A percentile compares a stretch with the other conserved stretches of the same genome.
phyloP scores from a whole-genome alignment of 2,113 vertebrate genomes.

The Nesoenas mayeri region DNA sequence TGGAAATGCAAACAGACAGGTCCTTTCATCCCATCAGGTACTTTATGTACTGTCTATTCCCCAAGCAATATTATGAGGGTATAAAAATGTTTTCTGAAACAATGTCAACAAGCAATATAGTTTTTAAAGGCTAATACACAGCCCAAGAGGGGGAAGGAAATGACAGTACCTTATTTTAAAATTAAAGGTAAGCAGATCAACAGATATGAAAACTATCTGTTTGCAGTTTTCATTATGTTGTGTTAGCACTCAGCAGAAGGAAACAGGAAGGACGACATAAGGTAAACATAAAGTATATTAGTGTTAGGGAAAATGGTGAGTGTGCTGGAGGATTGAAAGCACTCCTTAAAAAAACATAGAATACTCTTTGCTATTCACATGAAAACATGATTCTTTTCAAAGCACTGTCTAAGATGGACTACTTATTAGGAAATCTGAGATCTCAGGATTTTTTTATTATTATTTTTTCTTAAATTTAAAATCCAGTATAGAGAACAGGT shows the following conservation, averaged over 20 bases:
- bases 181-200: constrained; percentile 38
- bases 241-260: neutral
- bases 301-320: neutral
- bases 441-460: neutral
- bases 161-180: constrained; percentile 8
- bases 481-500: neutral
- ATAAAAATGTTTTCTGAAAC: constrained; percentile 16
- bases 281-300: neutral
- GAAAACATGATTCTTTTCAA: neutral
- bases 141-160: neutral
- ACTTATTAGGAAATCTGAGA: neutral
- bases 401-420: neutral
- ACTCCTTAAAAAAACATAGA: neutral
- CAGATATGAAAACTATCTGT: constrained; percentile 3
- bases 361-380: neutral
- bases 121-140: neutral
- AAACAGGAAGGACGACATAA: neutral
- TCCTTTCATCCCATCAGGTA: neutral
- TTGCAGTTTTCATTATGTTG: neutral
- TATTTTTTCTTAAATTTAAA: neutral
- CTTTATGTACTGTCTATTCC: neutral
- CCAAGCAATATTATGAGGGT: neutral
- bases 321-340: neutral
- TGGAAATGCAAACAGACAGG: neutral
- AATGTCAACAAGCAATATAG: neutral